A percentile compares a stretch with the other conserved stretches of the same genome.
These are phyloP conservation scores for Blastobasis adustella DNA, from an alignment of 2,888 invertebrate genomes.

Conservation along the genomic window DNA sequence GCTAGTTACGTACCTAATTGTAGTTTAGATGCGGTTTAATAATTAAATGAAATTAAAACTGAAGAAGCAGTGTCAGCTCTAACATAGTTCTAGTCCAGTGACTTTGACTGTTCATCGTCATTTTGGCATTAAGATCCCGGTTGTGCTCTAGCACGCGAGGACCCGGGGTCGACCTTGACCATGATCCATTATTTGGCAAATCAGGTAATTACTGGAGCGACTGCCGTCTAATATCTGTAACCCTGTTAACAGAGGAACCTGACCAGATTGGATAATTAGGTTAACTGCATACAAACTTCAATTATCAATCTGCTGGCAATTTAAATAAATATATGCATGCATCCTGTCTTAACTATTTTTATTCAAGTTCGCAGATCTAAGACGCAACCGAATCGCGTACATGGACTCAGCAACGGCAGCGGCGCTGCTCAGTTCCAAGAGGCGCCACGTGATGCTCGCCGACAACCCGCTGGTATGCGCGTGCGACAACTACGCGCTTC, in stretches of 20 bases:
- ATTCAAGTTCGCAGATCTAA: conserved; percentile 1
- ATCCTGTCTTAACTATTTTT: neutral
- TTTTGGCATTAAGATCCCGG: too few species aligned
- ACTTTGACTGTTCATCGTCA: too few species aligned
- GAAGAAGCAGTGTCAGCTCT: neutral
- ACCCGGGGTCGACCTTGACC: too few species aligned
- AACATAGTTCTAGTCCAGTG: too few species aligned
- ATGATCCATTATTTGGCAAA: too few species aligned
- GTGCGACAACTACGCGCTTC: conserved; percentile 1
- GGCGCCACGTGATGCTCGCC: neutral
- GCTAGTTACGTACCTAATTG: neutral
- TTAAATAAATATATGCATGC: neutral
- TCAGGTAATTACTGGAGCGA: too few species aligned
- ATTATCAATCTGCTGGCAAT: neutral
- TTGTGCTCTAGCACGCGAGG: too few species aligned
- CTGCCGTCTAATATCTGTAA: too few species aligned
- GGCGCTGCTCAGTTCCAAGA: neutral
- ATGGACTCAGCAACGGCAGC: neutral
- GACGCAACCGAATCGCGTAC: neutral
- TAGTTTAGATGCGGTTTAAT: neutral
- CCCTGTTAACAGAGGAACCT: too few species aligned
- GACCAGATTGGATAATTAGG: neutral
- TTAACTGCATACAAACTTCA: neutral
- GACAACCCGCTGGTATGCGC: conserved; percentile 1
- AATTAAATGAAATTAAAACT: neutral